Evolutionary conservation across 2,888 invertebrate genomes (phyloP), one percentile per base, ranked within the genome.

Genomic region (Drosophila mimetica): DNA sequence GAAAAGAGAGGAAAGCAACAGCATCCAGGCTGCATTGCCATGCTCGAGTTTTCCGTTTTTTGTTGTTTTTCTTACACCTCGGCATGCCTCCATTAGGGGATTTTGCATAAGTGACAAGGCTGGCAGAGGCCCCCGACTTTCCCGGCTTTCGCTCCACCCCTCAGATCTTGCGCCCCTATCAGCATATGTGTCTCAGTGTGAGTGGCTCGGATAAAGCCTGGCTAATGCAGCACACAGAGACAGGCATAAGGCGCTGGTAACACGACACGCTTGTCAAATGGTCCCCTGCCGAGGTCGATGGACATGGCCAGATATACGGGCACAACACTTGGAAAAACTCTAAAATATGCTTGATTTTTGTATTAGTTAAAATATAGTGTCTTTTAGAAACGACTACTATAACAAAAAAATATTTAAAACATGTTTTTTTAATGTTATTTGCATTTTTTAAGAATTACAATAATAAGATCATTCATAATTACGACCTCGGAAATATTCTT

Each of bases 81-180:
- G 55, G 71, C 79, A 74, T 66, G 65, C 81, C 74, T 61, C 67
- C 88, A 77, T 88, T 88, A 71, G 78, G 54, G 80, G 88, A 77
- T 77, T 81, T 86, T 84, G 83, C 88, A 88, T 88, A 88, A 84
- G 80, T 82, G 86, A 87, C 83, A 85, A 61, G 67, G 48, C 69
- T 37, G 65, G 66, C 67, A 61, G 53, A 60, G 72, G 53, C 47
- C 55, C 50, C 18, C 66, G 18, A 64, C 39, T 30, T 60, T 37
- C 28, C 34, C 34, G n/a, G 13, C n/a, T n/a, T 20, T 16, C 13
- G 25, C 25, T 25, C 25, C 25, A 25, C 20, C 41, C 41, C 16
- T 22, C n/a, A 20, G 22, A 9, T 14, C 37, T 20, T 13, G 42
- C 36, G 44, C 48, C 41, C 14, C 11, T 34, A 16, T 58, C 59